Evolutionary conservation across 2,888 invertebrate species (phyloP).

Genomic region (Drosophila anomalata): DNA sequence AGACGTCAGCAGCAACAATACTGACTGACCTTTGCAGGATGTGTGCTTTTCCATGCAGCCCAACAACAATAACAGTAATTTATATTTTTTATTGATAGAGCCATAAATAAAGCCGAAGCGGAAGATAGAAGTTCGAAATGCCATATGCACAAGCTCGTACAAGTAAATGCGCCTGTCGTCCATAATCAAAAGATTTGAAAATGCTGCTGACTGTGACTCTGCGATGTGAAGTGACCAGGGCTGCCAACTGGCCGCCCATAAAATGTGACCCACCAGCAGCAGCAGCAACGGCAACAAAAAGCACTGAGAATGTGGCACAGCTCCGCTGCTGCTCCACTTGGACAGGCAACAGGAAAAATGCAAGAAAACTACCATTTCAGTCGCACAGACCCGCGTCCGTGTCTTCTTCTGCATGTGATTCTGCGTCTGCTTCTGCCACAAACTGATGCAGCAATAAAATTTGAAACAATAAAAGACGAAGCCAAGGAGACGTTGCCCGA

Average conservation of each 20-base stretch:
- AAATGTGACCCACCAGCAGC: constrained; percentile 36
- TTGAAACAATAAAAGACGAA: constrained; percentile 75
- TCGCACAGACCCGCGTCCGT: not conserved
- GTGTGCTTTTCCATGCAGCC: constrained; percentile 37
- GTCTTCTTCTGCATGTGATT: not conserved
- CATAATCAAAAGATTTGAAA: constrained; percentile 77
- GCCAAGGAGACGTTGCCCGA: constrained; percentile 34
- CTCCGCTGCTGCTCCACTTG: constrained; percentile 65
- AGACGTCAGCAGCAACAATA: constrained; percentile 56
- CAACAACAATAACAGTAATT: constrained; percentile 67
- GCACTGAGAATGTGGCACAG: constrained; percentile 25
- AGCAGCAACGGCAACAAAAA: constrained; percentile 3
- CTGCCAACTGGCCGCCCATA: constrained; percentile 54
- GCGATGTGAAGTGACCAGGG: constrained; percentile 17
- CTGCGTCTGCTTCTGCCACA: constrained; percentile 51
- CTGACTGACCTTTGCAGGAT: constrained; percentile 69
- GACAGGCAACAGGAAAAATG: constrained; percentile 75
- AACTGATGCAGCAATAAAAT: constrained; percentile 80
- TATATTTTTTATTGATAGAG: constrained; percentile 73
- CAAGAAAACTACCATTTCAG: constrained; percentile 39
- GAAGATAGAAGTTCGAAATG: constrained; percentile 47
- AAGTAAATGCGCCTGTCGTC: constrained; percentile 66
- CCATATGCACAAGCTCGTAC: constrained; percentile 49
- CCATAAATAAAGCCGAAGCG: constrained; percentile 63
- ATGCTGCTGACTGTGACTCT: constrained; percentile 34